These are phyloP conservation scores for Phyto melanocephala DNA, from an alignment of 2,888 invertebrate genomes.

Conservation along the genomic window DNA sequence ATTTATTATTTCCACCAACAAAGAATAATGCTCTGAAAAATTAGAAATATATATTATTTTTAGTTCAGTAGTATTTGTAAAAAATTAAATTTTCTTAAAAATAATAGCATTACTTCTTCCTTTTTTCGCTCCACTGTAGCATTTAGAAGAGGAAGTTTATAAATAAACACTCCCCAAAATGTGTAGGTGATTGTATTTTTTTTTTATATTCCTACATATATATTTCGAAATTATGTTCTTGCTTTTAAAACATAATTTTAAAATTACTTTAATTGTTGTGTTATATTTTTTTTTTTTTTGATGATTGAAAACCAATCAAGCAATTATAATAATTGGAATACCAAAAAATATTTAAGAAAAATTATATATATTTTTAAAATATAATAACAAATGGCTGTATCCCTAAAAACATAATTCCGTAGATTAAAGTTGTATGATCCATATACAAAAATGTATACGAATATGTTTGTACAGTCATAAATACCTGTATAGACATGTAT, in stretches of 20 bases:
- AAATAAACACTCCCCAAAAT: background rate
- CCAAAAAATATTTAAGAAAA: background rate
- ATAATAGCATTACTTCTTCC: too few species aligned
- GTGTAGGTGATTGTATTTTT: conserved; percentile 43
- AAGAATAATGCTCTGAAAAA: too few species aligned
- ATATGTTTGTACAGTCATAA: background rate
- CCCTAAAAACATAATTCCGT: conserved; percentile 13
- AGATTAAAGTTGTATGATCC: conserved; percentile 21
- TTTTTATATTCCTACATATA: background rate
- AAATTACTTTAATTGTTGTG: conserved; percentile 54
- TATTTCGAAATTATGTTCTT: background rate
- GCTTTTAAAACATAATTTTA: conserved; percentile 16
- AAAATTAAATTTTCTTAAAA: too few species aligned
- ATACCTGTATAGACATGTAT: conserved; percentile 5
- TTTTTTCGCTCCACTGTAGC: conserved; percentile 4
- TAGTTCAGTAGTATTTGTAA: too few species aligned
- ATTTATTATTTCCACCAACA: too few species aligned
- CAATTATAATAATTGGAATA: conserved; percentile 62
- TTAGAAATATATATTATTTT: too few species aligned
- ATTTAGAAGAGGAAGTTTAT: background rate
- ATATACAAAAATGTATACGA: background rate
- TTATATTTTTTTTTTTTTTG: background rate
- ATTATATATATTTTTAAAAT: conserved; percentile 14
- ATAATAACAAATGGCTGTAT: conserved; percentile 5
- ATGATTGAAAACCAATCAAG: conserved; percentile 37